Conservation (phyloP, 1,140 invertebrate species). For the Drosophila truncata region DNA sequence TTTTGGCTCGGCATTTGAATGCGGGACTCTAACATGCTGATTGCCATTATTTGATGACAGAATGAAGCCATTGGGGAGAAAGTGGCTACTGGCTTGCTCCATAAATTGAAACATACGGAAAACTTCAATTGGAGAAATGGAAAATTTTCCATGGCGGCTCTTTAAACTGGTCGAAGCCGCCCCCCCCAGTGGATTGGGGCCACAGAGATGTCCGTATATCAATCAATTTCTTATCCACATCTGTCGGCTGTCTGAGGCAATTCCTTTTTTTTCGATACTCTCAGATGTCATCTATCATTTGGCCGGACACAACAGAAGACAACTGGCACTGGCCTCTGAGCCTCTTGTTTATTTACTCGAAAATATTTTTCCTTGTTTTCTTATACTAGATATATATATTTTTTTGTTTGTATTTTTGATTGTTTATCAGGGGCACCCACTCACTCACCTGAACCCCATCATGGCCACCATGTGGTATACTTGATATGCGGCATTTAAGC, state of each 20-base stretch:
- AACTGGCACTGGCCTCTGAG: constrained; percentile 39
- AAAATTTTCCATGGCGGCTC: constrained; percentile 16
- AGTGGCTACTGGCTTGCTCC: constrained; percentile 19
- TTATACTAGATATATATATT: not conserved
- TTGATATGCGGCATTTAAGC: constrained; percentile 49
- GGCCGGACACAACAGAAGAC: constrained; percentile 47
- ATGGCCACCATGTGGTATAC: constrained; percentile 35
- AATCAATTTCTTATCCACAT: constrained; percentile 56
- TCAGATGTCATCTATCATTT: constrained; percentile 55
- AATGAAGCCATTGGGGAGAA: constrained; percentile 57
- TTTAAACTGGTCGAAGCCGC: constrained; percentile 19
- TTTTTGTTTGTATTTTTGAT: constrained; percentile 24
- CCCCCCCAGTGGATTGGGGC: not conserved
- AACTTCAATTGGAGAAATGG: constrained; percentile 35
- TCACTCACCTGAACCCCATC: constrained; percentile 24
- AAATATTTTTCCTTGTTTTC: constrained; percentile 9
- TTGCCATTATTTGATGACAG: constrained; percentile 76
- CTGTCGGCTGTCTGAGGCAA: constrained; percentile 47
- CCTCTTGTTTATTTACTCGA: constrained; percentile 49
- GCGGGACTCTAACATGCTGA: constrained; percentile 63
- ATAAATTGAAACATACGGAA: constrained; percentile 68
- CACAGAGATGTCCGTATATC: constrained; percentile 36
- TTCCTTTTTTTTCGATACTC: constrained; percentile 46
- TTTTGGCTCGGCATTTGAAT: constrained; percentile 78
- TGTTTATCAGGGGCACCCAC: constrained; percentile 26